Conservation (phyloP, 2,113 vertebrate species). For the Stegastes partitus region DNA sequence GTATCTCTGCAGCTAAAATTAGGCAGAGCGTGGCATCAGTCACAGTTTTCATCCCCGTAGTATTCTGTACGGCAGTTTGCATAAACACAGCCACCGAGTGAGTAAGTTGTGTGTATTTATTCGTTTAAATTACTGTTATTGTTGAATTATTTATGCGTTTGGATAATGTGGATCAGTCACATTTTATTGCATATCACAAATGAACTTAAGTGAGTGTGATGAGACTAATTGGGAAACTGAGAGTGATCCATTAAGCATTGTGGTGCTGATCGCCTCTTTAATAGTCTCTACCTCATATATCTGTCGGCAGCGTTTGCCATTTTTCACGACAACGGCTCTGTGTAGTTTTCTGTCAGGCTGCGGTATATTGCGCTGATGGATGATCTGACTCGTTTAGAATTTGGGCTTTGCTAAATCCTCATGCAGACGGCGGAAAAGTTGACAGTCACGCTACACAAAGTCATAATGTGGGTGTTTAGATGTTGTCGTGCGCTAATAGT, state of each 20-base stretch:
- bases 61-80: neutral
- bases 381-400: conserved; percentile 39
- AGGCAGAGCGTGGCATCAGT: neutral
- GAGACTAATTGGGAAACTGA: conserved; percentile 55
- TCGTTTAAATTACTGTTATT: neutral
- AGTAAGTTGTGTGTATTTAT: neutral
- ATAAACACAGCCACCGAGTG: neutral
- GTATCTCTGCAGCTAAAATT: conserved; percentile 3
- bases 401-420: conserved; percentile 30
- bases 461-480: conserved; percentile 28
- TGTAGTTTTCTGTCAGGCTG: conserved; percentile 47
- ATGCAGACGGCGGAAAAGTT: conserved; percentile 29
- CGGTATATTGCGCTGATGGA: conserved; percentile 58
- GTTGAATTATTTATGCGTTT: neutral
- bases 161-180: conserved; percentile 31
- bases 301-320: conserved; percentile 49
- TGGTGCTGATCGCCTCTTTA: conserved; percentile 51
- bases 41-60: neutral
- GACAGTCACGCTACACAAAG: conserved; percentile 5
- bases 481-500: conserved; percentile 7
- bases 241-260: conserved; percentile 40
- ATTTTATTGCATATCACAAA: conserved; percentile 48
- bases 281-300: conserved; percentile 54
- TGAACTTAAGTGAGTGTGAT: conserved; percentile 35
- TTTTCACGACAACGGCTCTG: conserved; percentile 50